Evolutionary conservation across 2,888 invertebrate genomes (phyloP).

Genomic region (Leptinotarsa haldemani): DNA sequence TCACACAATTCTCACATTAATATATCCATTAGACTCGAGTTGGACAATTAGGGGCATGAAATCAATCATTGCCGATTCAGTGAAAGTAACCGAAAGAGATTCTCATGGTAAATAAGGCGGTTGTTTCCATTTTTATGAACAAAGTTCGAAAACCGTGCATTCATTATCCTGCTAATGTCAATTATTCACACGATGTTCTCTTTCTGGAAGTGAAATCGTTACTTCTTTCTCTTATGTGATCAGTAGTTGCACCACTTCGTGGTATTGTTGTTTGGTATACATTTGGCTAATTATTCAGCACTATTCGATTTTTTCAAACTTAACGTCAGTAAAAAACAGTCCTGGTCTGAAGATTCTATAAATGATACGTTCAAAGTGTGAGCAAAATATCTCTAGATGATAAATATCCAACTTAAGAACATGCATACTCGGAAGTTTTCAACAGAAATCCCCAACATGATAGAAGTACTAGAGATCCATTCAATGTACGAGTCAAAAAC

Average conservation of each 20-base stretch:
- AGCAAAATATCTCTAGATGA: too few relatives aligned
- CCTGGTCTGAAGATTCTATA: too few relatives aligned
- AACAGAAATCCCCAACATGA: too few relatives aligned
- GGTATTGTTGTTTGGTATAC: too few relatives aligned
- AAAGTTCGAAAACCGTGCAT: constrained; percentile 9
- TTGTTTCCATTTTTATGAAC: constrained; percentile 12
- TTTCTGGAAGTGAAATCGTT: constrained; percentile 2
- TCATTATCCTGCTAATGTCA: constrained; percentile 1
- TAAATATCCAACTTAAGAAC: too few relatives aligned
- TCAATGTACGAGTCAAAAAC: too few relatives aligned
- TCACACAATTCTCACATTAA: constrained; percentile 4
- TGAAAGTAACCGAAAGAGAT: constrained; percentile 8
- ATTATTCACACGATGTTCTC: constrained; percentile 6
- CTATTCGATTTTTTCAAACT: too few relatives aligned
- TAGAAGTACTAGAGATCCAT: too few relatives aligned
- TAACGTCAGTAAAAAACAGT: too few relatives aligned
- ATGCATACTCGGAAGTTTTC: too few relatives aligned
- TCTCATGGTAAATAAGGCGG: constrained; percentile 4
- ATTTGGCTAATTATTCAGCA: too few relatives aligned
- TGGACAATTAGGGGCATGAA: constrained; percentile 5
- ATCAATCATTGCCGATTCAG: constrained; percentile 1
- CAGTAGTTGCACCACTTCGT: not conserved
- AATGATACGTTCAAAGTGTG: too few relatives aligned
- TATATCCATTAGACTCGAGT: constrained; percentile 1
- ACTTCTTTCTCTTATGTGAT: not conserved